phyloP scores from a whole-genome alignment of 1,140 invertebrate species.

The Lordiphosa collinella region DNA sequence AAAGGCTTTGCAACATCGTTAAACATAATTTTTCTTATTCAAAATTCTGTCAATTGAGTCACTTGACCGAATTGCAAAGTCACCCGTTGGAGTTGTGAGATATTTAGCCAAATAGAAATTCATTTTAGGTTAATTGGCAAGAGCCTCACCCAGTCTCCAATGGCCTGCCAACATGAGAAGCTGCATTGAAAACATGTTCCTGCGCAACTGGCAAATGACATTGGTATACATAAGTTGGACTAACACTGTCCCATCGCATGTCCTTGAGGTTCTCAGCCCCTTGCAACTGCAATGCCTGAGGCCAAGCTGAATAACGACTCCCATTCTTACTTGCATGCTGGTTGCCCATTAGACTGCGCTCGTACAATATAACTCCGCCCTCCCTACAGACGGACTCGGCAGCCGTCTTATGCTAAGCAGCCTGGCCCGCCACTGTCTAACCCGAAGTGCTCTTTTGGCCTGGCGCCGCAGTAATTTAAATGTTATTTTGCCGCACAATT shows the following conservation, averaged over 20 bases:
- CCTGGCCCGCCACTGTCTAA: slow-evolving; percentile 30
- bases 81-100: slow-evolving; percentile 3
- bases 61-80: slow-evolving; percentile 49
- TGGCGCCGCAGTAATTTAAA: slow-evolving; percentile 71
- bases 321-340: slow-evolving; percentile 50
- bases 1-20: slow-evolving; percentile 49
- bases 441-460: slow-evolving; percentile 19
- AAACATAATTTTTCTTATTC: slow-evolving; percentile 40
- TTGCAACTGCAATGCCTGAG: slow-evolving; percentile 23
- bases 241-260: slow-evolving; percentile 9
- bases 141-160: not conserved
- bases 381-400: slow-evolving; percentile 2
- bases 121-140: not conserved
- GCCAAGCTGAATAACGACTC: slow-evolving; percentile 27
- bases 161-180: slow-evolving; percentile 1
- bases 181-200: slow-evolving; percentile 13
- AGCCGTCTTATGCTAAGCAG: slow-evolving; percentile 22
- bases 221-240: slow-evolving; percentile 1
- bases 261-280: slow-evolving; percentile 30
- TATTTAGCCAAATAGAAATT: not conserved
- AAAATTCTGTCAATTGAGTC: slow-evolving; percentile 28
- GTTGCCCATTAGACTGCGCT: slow-evolving; percentile 51
- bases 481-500: slow-evolving; percentile 71
- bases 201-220: slow-evolving; percentile 5
- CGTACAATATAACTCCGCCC: slow-evolving; percentile 34